Evolutionary conservation across 2,113 vertebrate species (phyloP), one percentile per base, ranked within the genome.

Genomic region (Otocyon megalotis): DNA sequence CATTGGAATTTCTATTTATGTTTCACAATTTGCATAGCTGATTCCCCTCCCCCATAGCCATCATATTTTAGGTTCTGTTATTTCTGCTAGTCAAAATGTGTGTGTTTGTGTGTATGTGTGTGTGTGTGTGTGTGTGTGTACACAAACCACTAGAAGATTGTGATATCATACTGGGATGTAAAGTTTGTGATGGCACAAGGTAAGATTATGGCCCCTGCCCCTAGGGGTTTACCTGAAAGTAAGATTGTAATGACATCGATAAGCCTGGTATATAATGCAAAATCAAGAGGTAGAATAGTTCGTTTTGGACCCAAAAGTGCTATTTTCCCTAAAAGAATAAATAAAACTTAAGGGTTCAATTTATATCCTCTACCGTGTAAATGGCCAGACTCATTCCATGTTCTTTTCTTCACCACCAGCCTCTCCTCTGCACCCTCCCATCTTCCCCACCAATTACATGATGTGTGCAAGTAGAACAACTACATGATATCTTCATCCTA

Each of bases 311-410:
- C 54, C 48, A 89, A 80, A 88, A 30, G 24, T 63, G 17, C 35
- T 83, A 63, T 89, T 93, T 62, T 77, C 56, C 35, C 54, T 63
- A 54, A 93, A 96, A 53, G 19, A 90, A 71, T 74, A n/a, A 94
- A 48, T 65, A 87, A 82, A 88, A n/a, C 10, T 17, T 65, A 92
- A 91, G 13, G 19, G 3, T 60, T 5, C 17, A 63, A 62, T 92
- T 93, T 28, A 26, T 67, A 32, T 93, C 37, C 3, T 69, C 30
- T 94, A 62, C 20, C 32, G 74, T 87, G 26, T n/a, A 58, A 96
- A 81, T 63, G 32, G 8, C 58, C 8, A 69, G 20, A 79, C 13
- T 50, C 53, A 83, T 37, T 53, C n/a, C 4, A 8, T 16, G 24
- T 60, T 89, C 63, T 13, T 85, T 94, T 91, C 43, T 93, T 53